A percentile compares a stretch with the other conserved stretches of the same genome.
Conservation (phyloP, 2,888 invertebrate genomes). For the Pandemis heparana region DNA sequence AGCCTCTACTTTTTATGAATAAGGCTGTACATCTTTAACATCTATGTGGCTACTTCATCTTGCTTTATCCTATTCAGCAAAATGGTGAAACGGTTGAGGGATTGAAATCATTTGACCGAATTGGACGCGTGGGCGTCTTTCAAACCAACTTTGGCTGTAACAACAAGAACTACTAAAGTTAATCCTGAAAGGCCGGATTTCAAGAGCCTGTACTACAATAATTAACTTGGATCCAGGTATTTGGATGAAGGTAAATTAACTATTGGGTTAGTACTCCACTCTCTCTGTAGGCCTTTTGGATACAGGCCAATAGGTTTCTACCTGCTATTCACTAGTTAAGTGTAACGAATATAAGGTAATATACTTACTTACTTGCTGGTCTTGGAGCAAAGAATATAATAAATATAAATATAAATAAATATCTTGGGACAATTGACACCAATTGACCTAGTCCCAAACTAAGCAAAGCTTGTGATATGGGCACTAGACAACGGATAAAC, state of each 20-base stretch:
- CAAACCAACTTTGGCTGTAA: not conserved
- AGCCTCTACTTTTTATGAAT: too few species aligned
- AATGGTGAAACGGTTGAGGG: not conserved
- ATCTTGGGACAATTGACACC: too few species aligned
- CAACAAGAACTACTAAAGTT: not conserved
- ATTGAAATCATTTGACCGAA: slow-evolving; percentile 15
- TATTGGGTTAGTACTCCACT: not conserved
- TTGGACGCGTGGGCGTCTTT: not conserved
- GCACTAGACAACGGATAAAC: too few species aligned
- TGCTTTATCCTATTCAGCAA: not conserved
- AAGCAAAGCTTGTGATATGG: too few species aligned
- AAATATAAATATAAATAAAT: too few species aligned
- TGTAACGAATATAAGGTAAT: not conserved
- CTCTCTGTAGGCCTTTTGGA: not conserved
- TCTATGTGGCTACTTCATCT: too few species aligned
- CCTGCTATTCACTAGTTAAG: not conserved
- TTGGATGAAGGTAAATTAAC: not conserved
- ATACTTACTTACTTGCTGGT: too few species aligned
- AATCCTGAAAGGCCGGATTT: not conserved
- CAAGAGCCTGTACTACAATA: not conserved
- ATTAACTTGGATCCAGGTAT: not conserved
- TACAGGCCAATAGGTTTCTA: not conserved
- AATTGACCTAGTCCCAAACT: too few species aligned
- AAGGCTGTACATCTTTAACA: too few species aligned
- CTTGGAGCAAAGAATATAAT: too few species aligned